These are phyloP conservation scores for Ptychobarbus kaznakovi DNA, from an alignment of 2,797 vertebrate species.

Conservation along the genomic window DNA sequence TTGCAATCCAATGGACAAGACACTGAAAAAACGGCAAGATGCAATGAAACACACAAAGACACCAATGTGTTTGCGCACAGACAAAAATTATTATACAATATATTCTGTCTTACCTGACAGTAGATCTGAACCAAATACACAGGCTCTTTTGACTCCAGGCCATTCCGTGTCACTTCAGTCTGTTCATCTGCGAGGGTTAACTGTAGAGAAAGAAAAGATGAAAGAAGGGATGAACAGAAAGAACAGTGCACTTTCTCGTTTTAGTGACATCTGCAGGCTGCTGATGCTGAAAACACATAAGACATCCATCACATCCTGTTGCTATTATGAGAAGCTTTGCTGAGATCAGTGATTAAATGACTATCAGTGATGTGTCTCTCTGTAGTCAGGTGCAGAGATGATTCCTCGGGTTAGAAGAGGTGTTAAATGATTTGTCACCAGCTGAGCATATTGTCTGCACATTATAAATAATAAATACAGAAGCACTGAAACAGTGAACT, in stretches of 20 bases:
- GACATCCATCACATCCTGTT: conserved; percentile 15
- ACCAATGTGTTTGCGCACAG: neutral
- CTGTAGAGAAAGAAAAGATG: conserved; percentile 64
- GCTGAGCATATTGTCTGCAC: conserved; percentile 49
- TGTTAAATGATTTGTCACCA: conserved; percentile 46
- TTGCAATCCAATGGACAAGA: neutral
- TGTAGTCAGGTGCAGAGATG: conserved; percentile 26
- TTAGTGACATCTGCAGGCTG: neutral
- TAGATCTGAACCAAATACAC: conserved; percentile 97
- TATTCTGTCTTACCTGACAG: conserved; percentile 88
- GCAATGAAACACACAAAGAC: neutral
- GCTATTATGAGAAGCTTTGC: neutral
- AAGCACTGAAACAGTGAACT: conserved; percentile 39
- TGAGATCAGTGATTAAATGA: neutral
- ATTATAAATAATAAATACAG: conserved; percentile 56
- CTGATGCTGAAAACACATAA: conserved; percentile 20
- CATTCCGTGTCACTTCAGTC: conserved; percentile 90
- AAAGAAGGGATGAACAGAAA: conserved; percentile 37
- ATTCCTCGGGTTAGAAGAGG: conserved; percentile 11
- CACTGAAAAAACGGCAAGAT: neutral
- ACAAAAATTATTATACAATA: neutral
- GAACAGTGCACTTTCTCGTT: conserved; percentile 39
- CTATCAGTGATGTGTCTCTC: neutral
- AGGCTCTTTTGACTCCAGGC: conserved; percentile 94
- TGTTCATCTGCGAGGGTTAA: conserved; percentile 93